Evolutionary conservation across 2,888 invertebrate genomes (phyloP), one percentile per base, ranked within the genome.

Genomic region (Pasiphila rectangulata): DNA sequence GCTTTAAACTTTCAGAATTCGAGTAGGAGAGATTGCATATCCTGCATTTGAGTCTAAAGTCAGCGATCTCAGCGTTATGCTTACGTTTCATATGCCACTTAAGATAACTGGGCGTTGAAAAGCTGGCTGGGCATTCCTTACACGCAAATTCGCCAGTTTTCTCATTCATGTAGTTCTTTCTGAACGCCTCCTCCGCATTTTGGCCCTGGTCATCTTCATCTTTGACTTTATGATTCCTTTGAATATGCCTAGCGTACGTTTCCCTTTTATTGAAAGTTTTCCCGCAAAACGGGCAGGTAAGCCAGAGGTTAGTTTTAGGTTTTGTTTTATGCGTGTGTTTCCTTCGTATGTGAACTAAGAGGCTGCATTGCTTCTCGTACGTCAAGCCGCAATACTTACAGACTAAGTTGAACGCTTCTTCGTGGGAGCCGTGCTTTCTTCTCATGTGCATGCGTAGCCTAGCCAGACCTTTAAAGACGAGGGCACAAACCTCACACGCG

Each of bases 21-120:
- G 85, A 76, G 30, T 87, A 88, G 0, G 86, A 86, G n/a, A 88
- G 61, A 47, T 81, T 79, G 50, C 88, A 88, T 45, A 86, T 77
- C 36, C 72, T 75, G 55, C 88, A 88, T 55, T 85, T 86, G 27
- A 85, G 64, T 51, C 78, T 69, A 44, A 84, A 88, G 38, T 83
- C 70, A 2, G 86, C 81, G 39, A 67, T 71, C 17, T 83, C 57
- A 0, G 79, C 83, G 19, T 86, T 85, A 51, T 88, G 88, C 38
- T 83, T 86, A 16, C 87, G 58, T 45, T 84, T 72, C 85, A 88
- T 83, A 34, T 88, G 88, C 1, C 86, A 46, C 58, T 86, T 86
- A 7, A 88, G 61, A 42, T 72, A 86, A 53, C 76, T 83, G 0
- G 80, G 37, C 0, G 82, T 79, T 0, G 86, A 81, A 60, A 88